These are phyloP conservation scores for Sceliomorpha sp. DNA, from an alignment of 2,888 invertebrate genomes.

Conservation along the genomic window DNA sequence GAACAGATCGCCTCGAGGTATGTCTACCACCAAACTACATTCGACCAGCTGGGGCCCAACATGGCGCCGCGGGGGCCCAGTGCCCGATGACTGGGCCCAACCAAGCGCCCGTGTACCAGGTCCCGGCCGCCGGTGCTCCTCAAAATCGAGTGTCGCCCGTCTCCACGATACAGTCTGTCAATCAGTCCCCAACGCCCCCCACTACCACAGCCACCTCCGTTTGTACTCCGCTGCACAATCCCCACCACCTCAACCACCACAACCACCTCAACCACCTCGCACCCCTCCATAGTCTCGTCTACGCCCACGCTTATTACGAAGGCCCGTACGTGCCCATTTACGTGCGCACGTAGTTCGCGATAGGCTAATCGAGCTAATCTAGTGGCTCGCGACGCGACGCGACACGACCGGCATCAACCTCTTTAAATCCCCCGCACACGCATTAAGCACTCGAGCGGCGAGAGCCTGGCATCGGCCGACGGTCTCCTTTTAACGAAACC, in stretches of 20 bases:
- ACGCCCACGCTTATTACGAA: conserved; percentile 79
- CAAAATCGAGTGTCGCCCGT: conserved; percentile 79
- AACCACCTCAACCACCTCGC: conserved; percentile 72
- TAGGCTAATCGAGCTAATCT: too few species aligned
- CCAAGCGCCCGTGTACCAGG: conserved; percentile 71
- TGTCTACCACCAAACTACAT: conserved; percentile 81
- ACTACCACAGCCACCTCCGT: conserved; percentile 61
- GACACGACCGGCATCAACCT: too few species aligned
- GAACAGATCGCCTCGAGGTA: conserved; percentile 98
- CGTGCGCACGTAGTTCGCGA: conserved; percentile 61
- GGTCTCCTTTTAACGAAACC: too few species aligned
- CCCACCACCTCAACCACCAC: conserved; percentile 63
- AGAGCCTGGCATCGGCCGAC: too few species aligned
- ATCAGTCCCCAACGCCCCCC: conserved; percentile 75
- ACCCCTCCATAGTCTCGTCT: conserved; percentile 77
- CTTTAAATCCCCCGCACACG: too few species aligned
- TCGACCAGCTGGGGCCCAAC: conserved; percentile 76
- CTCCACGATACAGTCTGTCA: conserved; percentile 79
- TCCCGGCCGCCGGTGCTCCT: conserved; percentile 73
- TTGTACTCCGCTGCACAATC: conserved; percentile 66
- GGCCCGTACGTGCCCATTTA: conserved; percentile 64
- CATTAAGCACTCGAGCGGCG: too few species aligned
- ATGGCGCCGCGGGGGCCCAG: conserved; percentile 73
- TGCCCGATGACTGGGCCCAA: conserved; percentile 74
- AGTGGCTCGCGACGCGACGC: too few species aligned